Evolutionary conservation across 2,888 invertebrate genomes (phyloP), one percentile per base, ranked within the genome.

Genomic region (Lagria hirta): DNA sequence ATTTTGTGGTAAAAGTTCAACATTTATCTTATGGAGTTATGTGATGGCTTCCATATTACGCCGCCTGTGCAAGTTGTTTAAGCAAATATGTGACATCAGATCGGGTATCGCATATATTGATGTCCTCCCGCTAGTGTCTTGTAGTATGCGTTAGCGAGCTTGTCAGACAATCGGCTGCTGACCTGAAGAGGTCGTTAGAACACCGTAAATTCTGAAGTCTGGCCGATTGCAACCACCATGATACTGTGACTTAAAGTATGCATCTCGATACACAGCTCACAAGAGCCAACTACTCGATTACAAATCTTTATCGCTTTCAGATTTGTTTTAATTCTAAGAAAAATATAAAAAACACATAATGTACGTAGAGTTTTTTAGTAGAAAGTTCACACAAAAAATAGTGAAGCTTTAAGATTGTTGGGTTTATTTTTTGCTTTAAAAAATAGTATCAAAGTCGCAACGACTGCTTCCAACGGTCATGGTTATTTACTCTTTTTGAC

Each of bases 41-140:
- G 64, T 63, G 66, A 61, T 62, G 52, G 65, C 68, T 68, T 65
- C 69, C 66, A 68, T 65, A 69, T 69, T 69, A 69, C 69, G 68
- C 68, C 63, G 65, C 56, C 58, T 55, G 60, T 60, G 59, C 59
- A n/a, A 57, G 60, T 55, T 63, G 69, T 68, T 68, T 68, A 68
- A 65, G 66, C 68, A 68, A 68, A 69, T 69, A 66, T 68, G 67
- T 63, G 66, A 68, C 67, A 68, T 51, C 51, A 65, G 70, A 69
- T 70, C 64, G 50, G 58, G 61, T 69, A 69, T 70, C 69, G 61
- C 51, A 64, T 62, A 66, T 68, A 69, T 68, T 68, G 68, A 69
- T 68, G 68, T 68, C 62, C 61, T 60, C 57, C 60, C 60, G 60
- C 58, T 58, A 52, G 57, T 50, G 57, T 56, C 64, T 65, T 63